Conservation (phyloP, 2,113 vertebrate species). For the Mohoua ochrocephala region DNA sequence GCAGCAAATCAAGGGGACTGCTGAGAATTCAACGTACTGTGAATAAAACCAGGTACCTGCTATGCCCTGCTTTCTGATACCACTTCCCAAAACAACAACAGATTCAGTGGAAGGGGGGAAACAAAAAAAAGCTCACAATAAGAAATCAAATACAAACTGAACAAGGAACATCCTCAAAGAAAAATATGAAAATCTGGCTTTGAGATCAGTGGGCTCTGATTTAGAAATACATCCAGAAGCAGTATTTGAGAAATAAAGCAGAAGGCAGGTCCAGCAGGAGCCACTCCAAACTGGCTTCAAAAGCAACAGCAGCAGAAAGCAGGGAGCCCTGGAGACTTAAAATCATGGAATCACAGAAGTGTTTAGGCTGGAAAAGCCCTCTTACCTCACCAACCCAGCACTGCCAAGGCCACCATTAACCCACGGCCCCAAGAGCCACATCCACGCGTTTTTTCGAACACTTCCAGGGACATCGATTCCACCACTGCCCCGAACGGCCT, state of each 20-base stretch:
- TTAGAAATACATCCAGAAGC: background rate
- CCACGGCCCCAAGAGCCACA: background rate
- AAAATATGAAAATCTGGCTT: background rate
- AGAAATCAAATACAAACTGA: background rate
- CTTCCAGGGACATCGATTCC: background rate
- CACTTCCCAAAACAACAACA: background rate
- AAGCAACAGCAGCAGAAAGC: background rate
- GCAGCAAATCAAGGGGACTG: background rate
- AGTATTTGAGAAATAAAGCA: background rate
- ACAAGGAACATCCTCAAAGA: fast-evolving
- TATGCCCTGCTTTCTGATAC: background rate
- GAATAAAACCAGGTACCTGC: background rate
- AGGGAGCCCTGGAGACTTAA: background rate
- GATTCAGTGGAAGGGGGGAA: fast-evolving
- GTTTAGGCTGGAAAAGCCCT: background rate
- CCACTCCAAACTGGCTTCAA: background rate
- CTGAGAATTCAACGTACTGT: background rate
- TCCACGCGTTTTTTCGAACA: fast-evolving
- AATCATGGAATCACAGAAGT: background rate
- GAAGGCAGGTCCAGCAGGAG: background rate
- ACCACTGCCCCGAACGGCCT: background rate
- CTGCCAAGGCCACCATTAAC: background rate
- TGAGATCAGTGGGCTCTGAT: background rate
- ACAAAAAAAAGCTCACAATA: background rate
- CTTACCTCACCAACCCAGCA: background rate